Percentiles rank a stretch among this genome's conserved stretches.
phyloP scores from a whole-genome alignment of 2,888 invertebrate species.

The Spodoptera littoralis region DNA sequence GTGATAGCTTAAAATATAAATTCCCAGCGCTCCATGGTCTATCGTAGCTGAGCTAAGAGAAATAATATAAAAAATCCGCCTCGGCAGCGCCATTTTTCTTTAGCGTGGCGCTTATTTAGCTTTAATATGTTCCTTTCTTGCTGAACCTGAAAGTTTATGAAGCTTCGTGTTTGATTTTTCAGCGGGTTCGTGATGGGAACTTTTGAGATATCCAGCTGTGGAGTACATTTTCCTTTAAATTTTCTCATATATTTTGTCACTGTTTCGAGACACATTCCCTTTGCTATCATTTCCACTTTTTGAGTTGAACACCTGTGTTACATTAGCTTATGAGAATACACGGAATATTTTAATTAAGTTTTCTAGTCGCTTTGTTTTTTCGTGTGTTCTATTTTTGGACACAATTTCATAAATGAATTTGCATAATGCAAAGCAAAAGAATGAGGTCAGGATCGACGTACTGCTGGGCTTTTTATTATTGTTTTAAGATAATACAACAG shows the following conservation, averaged over 20 bases:
- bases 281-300: constrained; percentile 4
- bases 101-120: constrained; percentile 62
- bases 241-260: constrained; percentile 21
- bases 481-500: too few species aligned
- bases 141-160: constrained; percentile 59
- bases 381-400: neutral
- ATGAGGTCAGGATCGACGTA: too few species aligned
- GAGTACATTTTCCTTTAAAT: constrained; percentile 11
- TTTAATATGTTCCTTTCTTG: constrained; percentile 57
- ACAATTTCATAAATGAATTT: neutral
- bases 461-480: too few species aligned
- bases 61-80: constrained; percentile 54
- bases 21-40: constrained; percentile 49
- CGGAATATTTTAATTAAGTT: constrained; percentile 7
- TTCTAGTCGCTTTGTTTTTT: constrained; percentile 3
- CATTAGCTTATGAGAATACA: constrained; percentile 12
- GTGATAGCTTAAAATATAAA: constrained; percentile 54
- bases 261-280: constrained; percentile 16
- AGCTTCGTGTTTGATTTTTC: constrained; percentile 55
- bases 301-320: constrained; percentile 3
- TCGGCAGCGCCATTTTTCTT: constrained; percentile 61
- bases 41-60: constrained; percentile 42
- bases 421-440: too few species aligned
- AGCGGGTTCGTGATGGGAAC: constrained; percentile 52
- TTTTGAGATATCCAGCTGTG: constrained; percentile 43